A percentile compares a stretch with the other conserved stretches of the same genome.
Conservation (phyloP, 2,797 vertebrate genomes). For the Pangasius macronema region DNA sequence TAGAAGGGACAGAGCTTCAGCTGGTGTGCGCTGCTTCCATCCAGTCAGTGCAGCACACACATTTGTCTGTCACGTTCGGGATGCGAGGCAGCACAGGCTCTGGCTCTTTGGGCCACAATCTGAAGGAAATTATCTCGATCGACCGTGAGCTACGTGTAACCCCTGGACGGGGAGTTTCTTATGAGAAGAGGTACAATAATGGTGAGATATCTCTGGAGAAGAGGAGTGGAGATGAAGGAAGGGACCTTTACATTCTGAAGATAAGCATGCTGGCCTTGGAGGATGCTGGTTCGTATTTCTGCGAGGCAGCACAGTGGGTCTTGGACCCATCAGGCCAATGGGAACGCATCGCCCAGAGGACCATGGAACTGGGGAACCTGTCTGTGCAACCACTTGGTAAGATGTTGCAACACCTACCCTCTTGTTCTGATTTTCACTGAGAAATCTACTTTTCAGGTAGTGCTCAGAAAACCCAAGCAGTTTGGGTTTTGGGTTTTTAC, state of each 20-base stretch:
- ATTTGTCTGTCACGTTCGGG: constrained; percentile 82
- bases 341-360: constrained; percentile 84
- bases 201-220: constrained; percentile 83
- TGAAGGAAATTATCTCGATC: constrained; percentile 80
- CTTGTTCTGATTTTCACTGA: background rate
- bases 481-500: too few relatives aligned
- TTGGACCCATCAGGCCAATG: constrained; percentile 81
- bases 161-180: constrained; percentile 64
- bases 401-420: background rate
- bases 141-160: constrained; percentile 75
- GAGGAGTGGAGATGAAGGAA: constrained; percentile 67
- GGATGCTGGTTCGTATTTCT: constrained; percentile 83
- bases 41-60: constrained; percentile 82
- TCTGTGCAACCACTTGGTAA: constrained; percentile 79
- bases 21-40: constrained; percentile 78
- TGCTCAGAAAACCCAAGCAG: background rate
- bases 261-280: constrained; percentile 71
- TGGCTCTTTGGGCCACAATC: constrained; percentile 68
- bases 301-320: constrained; percentile 85
- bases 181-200: constrained; percentile 70
- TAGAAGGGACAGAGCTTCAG: constrained; percentile 80
- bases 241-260: constrained; percentile 78
- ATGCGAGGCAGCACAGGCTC: constrained; percentile 53
- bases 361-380: constrained; percentile 82
- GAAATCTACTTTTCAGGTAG: background rate